Base-by-base conservation (phyloP, 2,113 vertebrate genomes). In the Nannospalax galili region DNA sequence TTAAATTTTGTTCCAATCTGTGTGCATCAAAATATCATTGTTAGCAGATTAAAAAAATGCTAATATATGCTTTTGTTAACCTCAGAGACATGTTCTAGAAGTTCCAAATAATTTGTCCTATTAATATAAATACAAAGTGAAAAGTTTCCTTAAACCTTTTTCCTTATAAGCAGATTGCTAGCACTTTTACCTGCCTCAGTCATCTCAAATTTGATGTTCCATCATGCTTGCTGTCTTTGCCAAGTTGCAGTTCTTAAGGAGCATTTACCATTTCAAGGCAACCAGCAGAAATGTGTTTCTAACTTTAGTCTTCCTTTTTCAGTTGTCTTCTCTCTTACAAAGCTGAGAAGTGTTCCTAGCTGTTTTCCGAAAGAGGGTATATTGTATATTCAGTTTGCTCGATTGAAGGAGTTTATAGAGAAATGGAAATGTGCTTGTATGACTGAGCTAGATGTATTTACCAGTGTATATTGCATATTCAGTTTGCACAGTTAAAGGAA, bases 201-300 rank as follows among this genome's bases (percentile, higher is more conserved):
- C 42, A 91, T 62, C 37, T 89, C 74, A 56, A 77, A 5, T 30
- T 85, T 93, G 30, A 40, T 67, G 1, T n/a, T 90, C 84, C 19
- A 3, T 78, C 65, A 20, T 79, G 82, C 58, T 62, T 79, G 14
- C 48, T 84, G 19, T 40, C 70, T 67, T 5, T 84, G 64, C 67
- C 64, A n/a, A 95, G 16, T 86, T 94, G 30, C 35, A 69, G 9
- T 69, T 95, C 69, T 92, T 91, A 79, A 78, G 14, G 88, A 78
- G 24, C 74, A 79, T 62, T 89, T 58, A 78, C 69, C 89, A 20
- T 32, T 90, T 89, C n/a, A n/a, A n/a, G n/a, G n/a, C n/a, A n/a
- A n/a, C n/a, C n/a, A n/a, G n/a, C n/a, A n/a, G n/a, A n/a, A n/a
- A n/a, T n/a, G n/a, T n/a, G n/a, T n/a, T n/a, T n/a, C n/a, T n/a